Evolutionary conservation across 2,888 invertebrate genomes (phyloP).

Genomic region (Oxystoma pomonae): DNA sequence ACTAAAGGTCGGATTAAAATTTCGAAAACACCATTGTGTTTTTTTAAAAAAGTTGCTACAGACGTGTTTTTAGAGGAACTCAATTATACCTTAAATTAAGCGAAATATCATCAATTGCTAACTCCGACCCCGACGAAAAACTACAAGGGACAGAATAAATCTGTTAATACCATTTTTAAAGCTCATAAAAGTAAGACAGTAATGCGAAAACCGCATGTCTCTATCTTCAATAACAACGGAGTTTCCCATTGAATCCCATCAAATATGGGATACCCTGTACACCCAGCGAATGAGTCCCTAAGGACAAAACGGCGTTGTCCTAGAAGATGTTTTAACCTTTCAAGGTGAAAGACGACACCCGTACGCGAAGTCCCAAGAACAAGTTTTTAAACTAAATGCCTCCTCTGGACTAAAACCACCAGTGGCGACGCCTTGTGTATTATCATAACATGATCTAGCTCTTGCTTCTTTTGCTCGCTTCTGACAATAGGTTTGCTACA

Average conservation of each 20-base stretch:
- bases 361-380: too few relatives aligned
- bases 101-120: background rate
- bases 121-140: too few relatives aligned
- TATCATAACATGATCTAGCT: too few relatives aligned
- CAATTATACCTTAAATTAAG: background rate
- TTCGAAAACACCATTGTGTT: background rate
- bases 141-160: background rate
- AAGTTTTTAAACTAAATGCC: too few relatives aligned
- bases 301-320: too few relatives aligned
- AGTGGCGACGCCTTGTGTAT: too few relatives aligned
- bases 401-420: too few relatives aligned
- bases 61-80: background rate
- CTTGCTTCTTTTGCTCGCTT: too few relatives aligned
- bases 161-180: background rate
- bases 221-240: background rate
- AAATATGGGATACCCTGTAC: background rate
- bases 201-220: background rate
- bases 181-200: background rate
- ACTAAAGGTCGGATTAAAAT: background rate
- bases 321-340: too few relatives aligned
- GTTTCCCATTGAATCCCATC: background rate
- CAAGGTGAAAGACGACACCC: too few relatives aligned
- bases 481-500: too few relatives aligned
- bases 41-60: background rate
- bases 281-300: too few relatives aligned